phyloP scores from a whole-genome alignment of 1,140 invertebrate species.

The Drusus annulatus region DNA sequence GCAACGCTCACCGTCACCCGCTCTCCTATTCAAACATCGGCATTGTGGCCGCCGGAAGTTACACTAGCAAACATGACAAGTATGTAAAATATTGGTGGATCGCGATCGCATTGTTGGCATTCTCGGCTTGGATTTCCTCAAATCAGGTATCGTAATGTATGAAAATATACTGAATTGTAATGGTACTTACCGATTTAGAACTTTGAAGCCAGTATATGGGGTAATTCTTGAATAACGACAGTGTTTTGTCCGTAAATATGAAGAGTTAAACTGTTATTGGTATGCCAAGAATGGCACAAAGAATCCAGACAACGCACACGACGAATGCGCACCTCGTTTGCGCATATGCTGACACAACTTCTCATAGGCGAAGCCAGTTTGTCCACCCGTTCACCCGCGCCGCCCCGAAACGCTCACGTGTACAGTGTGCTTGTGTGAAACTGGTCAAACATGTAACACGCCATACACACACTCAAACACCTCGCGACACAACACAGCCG shows the following conservation, averaged over 20 bases:
- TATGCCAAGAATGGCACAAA: constrained; percentile 95
- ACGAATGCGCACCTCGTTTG: constrained; percentile 84
- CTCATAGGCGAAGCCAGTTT: constrained; percentile 73
- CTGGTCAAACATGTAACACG: constrained; percentile 49
- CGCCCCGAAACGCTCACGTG: constrained; percentile 62
- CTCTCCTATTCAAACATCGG: constrained; percentile 72
- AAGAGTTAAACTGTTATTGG: constrained; percentile 88
- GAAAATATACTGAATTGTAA: constrained; percentile 71
- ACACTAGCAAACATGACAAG: constrained; percentile 78
- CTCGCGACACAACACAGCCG: constrained; percentile 19
- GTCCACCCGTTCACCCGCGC: constrained; percentile 60
- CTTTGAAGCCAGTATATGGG: constrained; percentile 67
- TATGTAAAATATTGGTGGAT: constrained; percentile 87
- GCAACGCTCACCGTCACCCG: constrained; percentile 62
- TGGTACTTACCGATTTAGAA: constrained; percentile 79
- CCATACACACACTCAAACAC: constrained; percentile 46
- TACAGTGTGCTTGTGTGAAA: constrained; percentile 45
- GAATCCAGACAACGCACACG: constrained; percentile 93
- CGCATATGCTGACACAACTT: constrained; percentile 83
- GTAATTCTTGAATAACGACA: constrained; percentile 48
- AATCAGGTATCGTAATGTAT: constrained; percentile 72
- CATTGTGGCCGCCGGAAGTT: constrained; percentile 65
- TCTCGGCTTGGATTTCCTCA: constrained; percentile 75
- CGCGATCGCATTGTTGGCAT: constrained; percentile 81
- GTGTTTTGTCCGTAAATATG: constrained; percentile 74